Conservation (phyloP, 2,113 vertebrate genomes). For the Porphyrio hochstetteri region DNA sequence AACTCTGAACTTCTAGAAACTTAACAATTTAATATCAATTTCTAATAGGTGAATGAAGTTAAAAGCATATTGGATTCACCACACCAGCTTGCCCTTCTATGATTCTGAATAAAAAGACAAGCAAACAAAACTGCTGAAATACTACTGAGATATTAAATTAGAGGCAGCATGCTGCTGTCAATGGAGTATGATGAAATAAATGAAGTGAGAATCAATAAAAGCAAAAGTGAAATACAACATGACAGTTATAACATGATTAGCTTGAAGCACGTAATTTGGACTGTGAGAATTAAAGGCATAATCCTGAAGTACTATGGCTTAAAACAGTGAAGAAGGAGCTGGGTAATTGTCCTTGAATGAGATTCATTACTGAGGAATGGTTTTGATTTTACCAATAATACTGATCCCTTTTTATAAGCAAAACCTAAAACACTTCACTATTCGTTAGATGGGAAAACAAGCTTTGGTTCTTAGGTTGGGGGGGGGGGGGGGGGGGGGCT, state of each 20-base stretch:
- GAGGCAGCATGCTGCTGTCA: neutral
- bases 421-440: neutral
- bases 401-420: neutral
- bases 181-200: neutral
- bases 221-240: neutral
- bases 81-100: neutral
- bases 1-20: neutral
- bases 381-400: neutral
- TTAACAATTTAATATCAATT: neutral
- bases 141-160: neutral
- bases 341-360: neutral
- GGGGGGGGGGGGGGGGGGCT: no score
- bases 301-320: neutral
- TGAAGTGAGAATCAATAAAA: neutral
- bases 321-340: neutral
- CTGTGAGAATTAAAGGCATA: neutral
- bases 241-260: neutral
- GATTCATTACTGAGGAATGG: neutral
- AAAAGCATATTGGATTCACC: neutral
- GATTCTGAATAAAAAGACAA: neutral
- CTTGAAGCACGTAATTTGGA: neutral
- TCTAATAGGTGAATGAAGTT: neutral
- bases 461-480: neutral
- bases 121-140: neutral
- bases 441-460: neutral